phyloP scores from a whole-genome alignment of 2,888 invertebrate genomes.

The Malachius bipustulatus region DNA sequence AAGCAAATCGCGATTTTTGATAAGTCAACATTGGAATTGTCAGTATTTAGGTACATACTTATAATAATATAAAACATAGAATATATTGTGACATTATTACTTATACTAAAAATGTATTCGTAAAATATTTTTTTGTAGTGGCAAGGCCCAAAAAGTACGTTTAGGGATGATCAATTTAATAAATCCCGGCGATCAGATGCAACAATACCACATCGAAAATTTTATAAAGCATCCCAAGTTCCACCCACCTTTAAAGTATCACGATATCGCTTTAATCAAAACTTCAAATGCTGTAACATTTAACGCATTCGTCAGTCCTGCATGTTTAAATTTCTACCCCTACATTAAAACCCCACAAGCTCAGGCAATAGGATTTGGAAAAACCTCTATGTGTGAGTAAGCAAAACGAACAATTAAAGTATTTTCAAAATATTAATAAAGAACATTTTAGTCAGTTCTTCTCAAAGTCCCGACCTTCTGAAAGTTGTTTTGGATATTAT shows the following conservation, averaged over 20 bases:
- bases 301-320: neutral
- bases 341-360: neutral
- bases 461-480: neutral
- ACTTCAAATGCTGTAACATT: neutral
- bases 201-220: neutral
- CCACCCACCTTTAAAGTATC: neutral
- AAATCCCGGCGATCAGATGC: neutral
- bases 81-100: no score
- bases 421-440: no score
- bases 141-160: neutral
- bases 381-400: no score
- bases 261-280: slow-evolving; percentile 1
- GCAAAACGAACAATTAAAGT: no score
- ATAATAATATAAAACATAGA: no score
- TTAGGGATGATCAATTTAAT: neutral
- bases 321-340: neutral
- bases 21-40: no score
- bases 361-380: neutral
- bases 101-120: no score
- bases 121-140: neutral
- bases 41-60: no score
- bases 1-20: no score
- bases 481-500: no score
- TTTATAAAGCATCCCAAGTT: neutral
- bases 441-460: no score